Conservation (phyloP, 2,113 vertebrate species). For the Electrona antarctica region DNA sequence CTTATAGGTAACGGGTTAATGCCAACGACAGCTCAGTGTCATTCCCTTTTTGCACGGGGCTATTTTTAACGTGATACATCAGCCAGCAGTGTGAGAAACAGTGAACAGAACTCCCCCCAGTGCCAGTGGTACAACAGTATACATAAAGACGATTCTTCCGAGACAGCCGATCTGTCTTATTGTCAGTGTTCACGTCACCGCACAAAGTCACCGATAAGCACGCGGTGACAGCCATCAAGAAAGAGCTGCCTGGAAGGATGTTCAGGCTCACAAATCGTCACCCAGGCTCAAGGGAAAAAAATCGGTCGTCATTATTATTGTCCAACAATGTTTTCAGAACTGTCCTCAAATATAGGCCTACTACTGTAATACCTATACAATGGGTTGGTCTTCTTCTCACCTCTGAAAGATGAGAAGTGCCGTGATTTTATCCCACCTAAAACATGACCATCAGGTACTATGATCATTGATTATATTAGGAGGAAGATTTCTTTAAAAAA, state of each 20-base stretch:
- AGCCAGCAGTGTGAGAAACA: conserved; percentile 23
- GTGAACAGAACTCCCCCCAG: conserved; percentile 35
- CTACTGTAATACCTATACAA: conserved; percentile 19
- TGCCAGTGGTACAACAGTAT: conserved; percentile 9
- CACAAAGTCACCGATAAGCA: conserved; percentile 41
- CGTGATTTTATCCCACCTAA: conserved; percentile 10
- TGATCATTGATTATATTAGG: too few species aligned
- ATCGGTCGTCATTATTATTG: not conserved
- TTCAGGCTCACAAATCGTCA: conserved; percentile 18
- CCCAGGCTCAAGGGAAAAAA: not conserved
- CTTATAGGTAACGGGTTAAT: not conserved
- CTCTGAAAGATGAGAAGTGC: conserved; percentile 7
- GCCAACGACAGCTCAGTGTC: conserved; percentile 56
- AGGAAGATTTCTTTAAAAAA: too few species aligned
- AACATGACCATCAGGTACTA: too few species aligned
- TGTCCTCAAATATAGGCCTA: conserved; percentile 24
- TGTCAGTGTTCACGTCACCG: conserved; percentile 51
- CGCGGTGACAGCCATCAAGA: conserved; percentile 50
- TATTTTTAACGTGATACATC: conserved; percentile 53
- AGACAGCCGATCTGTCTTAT: conserved; percentile 53
- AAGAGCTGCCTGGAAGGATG: conserved; percentile 31
- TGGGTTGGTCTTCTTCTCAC: not conserved
- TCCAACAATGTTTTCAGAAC: not conserved
- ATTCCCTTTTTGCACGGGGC: conserved; percentile 23
- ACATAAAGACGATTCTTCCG: conserved; percentile 9